Conservation (phyloP, 2,113 vertebrate genomes). For the Grammomys dolichurus region DNA sequence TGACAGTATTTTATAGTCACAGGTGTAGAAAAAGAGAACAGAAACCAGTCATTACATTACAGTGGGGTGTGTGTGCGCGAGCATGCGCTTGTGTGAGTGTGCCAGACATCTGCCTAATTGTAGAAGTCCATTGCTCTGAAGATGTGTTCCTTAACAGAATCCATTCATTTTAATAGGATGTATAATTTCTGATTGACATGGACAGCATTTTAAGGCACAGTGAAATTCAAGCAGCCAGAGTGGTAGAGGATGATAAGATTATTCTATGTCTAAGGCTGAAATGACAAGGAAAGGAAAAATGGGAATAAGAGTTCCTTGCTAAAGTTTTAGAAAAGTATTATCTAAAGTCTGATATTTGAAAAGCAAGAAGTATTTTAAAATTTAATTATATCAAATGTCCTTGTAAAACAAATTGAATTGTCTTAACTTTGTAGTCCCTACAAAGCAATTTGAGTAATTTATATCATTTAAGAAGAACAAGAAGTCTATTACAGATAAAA, state of each 20-base stretch:
- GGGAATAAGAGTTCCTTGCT: conserved; percentile 11
- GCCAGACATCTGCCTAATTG: neutral
- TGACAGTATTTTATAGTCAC: neutral
- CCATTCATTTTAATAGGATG: neutral
- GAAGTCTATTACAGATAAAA: conserved; percentile 76
- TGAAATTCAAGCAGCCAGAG: neutral
- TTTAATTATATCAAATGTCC: conserved; percentile 69
- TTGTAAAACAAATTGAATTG: conserved; percentile 69
- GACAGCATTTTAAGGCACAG: neutral
- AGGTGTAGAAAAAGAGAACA: neutral
- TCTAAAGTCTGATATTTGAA: conserved; percentile 50
- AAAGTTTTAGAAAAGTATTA: conserved; percentile 51
- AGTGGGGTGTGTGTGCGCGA: too few relatives aligned
- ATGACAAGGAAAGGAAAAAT: conserved; percentile 25
- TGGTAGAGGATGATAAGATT: neutral
- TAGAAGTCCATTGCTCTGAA: neutral
- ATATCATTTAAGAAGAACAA: conserved; percentile 58
- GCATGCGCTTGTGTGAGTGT: neutral
- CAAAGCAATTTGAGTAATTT: conserved; percentile 74
- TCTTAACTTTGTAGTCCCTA: conserved; percentile 66
- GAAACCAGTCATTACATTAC: neutral
- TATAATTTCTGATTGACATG: neutral
- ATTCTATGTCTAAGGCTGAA: conserved; percentile 30
- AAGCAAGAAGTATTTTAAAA: conserved; percentile 56
- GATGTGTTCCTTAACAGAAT: neutral